Evolutionary conservation across 2,888 invertebrate species (phyloP).

Genomic region (Micoletzkya japonica): DNA sequence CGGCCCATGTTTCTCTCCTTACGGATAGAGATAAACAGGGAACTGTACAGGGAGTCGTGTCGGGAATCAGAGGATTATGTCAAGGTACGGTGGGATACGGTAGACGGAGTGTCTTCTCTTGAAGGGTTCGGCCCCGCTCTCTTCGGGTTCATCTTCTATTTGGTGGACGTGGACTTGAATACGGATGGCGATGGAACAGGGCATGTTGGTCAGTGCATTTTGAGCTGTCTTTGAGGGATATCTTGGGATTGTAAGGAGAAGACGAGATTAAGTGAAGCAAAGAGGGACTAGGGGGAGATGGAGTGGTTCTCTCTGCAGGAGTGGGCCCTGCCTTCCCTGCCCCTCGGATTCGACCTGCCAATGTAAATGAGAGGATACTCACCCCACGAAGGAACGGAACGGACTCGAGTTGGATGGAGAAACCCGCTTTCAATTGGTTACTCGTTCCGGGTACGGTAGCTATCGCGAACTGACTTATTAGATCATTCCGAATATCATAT

Average conservation of each 20-base stretch:
- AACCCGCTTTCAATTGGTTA: constrained; percentile 51
- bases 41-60: constrained; percentile 94
- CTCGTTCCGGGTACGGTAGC: constrained; percentile 35
- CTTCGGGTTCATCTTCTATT: constrained; percentile 95
- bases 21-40: constrained; percentile 97
- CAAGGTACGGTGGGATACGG: constrained; percentile 73
- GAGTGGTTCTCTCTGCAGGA: neutral
- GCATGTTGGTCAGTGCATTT: constrained; percentile 49
- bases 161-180: constrained; percentile 95
- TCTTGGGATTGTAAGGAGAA: too few species aligned
- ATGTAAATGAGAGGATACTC: constrained; percentile 36
- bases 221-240: too few species aligned
- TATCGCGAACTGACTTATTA: neutral
- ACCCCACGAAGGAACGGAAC: constrained; percentile 47
- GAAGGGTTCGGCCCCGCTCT: constrained; percentile 86
- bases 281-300: neutral
- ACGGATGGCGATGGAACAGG: constrained; percentile 67
- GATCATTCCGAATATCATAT: neutral
- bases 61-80: constrained; percentile 95
- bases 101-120: constrained; percentile 7
- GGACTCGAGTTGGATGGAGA: constrained; percentile 34
- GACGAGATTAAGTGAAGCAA: too few species aligned
- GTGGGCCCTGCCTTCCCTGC: constrained; percentile 30
- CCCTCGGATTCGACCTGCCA: constrained; percentile 26
- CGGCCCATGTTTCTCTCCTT: constrained; percentile 95